Percentiles rank a stretch among this genome's conserved stretches.
phyloP scores from a whole-genome alignment of 2,888 invertebrate genomes.

The Ornithoptera priamus region DNA sequence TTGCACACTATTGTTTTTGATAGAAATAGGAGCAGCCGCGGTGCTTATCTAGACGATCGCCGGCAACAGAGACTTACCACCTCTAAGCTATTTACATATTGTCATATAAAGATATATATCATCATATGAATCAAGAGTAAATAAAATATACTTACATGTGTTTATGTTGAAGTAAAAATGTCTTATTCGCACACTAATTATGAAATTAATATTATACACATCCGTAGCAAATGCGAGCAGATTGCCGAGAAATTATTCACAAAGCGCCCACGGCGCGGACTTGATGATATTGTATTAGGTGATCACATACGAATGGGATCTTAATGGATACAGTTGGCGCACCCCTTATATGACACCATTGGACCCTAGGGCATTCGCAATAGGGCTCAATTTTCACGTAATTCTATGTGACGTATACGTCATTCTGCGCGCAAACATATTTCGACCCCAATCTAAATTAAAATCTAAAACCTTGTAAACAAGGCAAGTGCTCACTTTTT shows the following conservation, averaged over 20 bases:
- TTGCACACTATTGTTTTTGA: no score
- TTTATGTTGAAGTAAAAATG: not conserved
- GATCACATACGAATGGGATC: slow-evolving; percentile 81
- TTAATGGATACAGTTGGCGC: slow-evolving; percentile 69
- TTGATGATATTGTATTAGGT: slow-evolving; percentile 81
- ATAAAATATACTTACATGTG: not conserved
- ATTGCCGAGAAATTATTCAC: slow-evolving; percentile 80
- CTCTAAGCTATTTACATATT: no score
- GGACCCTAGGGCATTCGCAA: slow-evolving; percentile 44
- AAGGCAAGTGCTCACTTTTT: slow-evolving; percentile 82
- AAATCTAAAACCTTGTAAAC: slow-evolving; percentile 82
- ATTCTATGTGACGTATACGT: slow-evolving; percentile 50
- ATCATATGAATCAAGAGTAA: no score
- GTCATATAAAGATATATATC: no score
- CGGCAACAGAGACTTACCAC: no score
- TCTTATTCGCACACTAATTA: slow-evolving; percentile 35
- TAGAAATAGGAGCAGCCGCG: no score
- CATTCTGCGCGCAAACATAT: slow-evolving; percentile 45
- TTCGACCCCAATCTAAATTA: slow-evolving; percentile 80
- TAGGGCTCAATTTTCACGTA: slow-evolving; percentile 49
- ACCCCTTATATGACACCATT: slow-evolving; percentile 47
- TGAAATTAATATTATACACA: slow-evolving; percentile 59
- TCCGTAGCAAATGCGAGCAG: slow-evolving; percentile 71
- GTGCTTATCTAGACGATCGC: no score
- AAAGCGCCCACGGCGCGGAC: slow-evolving; percentile 71